Base-by-base conservation (phyloP, 1,140 invertebrate genomes). In the Drosophila tropicalis region DNA sequence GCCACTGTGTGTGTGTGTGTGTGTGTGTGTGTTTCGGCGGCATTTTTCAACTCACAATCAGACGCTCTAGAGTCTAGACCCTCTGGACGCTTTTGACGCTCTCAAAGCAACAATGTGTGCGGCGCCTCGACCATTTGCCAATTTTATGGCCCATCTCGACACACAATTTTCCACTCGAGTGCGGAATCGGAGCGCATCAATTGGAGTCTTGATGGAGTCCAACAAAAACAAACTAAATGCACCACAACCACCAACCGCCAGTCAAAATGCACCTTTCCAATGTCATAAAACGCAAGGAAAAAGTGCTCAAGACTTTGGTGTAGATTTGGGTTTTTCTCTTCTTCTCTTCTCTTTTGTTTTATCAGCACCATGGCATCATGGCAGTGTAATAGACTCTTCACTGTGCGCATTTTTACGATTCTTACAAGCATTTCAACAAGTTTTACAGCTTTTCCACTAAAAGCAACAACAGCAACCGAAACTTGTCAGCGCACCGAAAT, bases 371-470 rank as follows among this genome's bases (percentile, higher is more conserved):
- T 90, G 86, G 87, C 87, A 90, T 90, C 87, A 68, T 78, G 9
- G 12, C 12, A 29, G 29, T 75, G 84, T 90, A 90, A 89, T 85
- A 84, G 81, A 85, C 77, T 90, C 76, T 80, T 83, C 83, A 81
- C 79, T 70, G 81, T 85, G 74, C 65, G 69, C 76, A 66, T 84
- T 89, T 76, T 89, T 90, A 90, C 78, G 85, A 90, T 71, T 75
- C 83, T 79, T 90, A 90, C 83, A 87, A 81, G 79, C 87, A 90
- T 90, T 90, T 90, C 82, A 83, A 90, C 86, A 90, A 90, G 86
- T 90, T 90, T 90, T 90, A 90, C 82, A 90, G 72, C 87, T 87
- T 87, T 90, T 83, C 87, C 79, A 90, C 87, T 83, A 90, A 90
- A 85, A 81, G 29, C 29, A 29, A 6, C 29, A 74, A 44, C 77